Base-by-base conservation (phyloP, 2,113 vertebrate genomes). In the Pongo pygmaeus region DNA sequence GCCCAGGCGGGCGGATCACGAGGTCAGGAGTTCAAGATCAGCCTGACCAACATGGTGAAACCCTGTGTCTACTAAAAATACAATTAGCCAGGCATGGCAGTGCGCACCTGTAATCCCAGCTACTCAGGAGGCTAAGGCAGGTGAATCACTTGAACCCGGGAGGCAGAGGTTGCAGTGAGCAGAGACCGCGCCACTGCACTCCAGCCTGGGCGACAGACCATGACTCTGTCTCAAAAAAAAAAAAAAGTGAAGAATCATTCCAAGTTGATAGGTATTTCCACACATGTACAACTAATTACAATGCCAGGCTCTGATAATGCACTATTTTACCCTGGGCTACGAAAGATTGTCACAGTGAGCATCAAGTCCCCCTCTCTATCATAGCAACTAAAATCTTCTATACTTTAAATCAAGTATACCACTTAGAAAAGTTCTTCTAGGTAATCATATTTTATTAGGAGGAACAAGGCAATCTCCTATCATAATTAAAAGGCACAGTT, bases 371-470 rank as follows among this genome's bases (percentile, higher is more conserved):
- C 38, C 11, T 48, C 10, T 91, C 61, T 52, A 27, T 57, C 46
- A 83, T 0, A 79, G 64, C 13, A 93, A 79, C 59, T 88, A 95
- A 95, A 96, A 97, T 67, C 43, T 84, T 80, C 38, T 67, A 55
- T 46, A 85, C 43, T 89, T 93, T 93, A 84, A 95, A 67, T 40
- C 40, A 93, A 72, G 70, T 77, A 81, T 18, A 96, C n/a, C 40
- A 85, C 69, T 93, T 78, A 89, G 20, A 84, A 61, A 92, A 90
- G 52, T 86, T 81, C 69, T 83, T 83, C 16, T 79, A 84, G 50
- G 83, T 23, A 95, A 93, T 46, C 91, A n/a, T 57, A 78, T 32
- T 84, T 95, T 72, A 88, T 40, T 23, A 59, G 38, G 74, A 91
- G 64, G 40, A 95, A 81, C 12, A 90, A 79, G 22, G 69, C 27